A percentile compares a stretch with the other conserved stretches of the same genome.
Evolutionary conservation across 2,888 invertebrate species (phyloP).

Genomic region (Tetragonisca angustula): DNA sequence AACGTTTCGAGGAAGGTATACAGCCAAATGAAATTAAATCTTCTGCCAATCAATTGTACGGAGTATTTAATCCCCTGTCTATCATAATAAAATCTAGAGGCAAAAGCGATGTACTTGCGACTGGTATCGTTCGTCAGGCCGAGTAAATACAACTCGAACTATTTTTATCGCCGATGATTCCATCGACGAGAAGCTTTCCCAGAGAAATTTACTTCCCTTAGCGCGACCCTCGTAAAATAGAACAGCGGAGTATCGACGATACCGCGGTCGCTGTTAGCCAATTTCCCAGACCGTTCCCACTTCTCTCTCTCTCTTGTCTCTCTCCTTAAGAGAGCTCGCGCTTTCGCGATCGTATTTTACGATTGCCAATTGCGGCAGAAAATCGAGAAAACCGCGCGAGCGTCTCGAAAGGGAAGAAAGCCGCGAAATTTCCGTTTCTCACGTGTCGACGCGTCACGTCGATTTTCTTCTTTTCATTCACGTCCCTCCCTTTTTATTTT

Average conservation of each 20-base stretch:
- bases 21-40: neutral
- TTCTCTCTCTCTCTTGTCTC: neutral
- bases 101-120: neutral
- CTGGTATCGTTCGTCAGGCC: neutral
- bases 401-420: slow-evolving; percentile 10
- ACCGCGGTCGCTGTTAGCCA: slow-evolving; percentile 17
- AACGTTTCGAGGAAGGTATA: neutral
- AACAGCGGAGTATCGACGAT: neutral
- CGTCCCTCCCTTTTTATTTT: neutral
- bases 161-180: slow-evolving; percentile 32
- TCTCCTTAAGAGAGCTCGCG: neutral
- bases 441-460: slow-evolving; percentile 32
- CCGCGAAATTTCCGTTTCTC: slow-evolving; percentile 51
- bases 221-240: slow-evolving; percentile 48
- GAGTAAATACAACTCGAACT: slow-evolving; percentile 5
- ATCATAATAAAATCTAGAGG: neutral
- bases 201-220: slow-evolving; percentile 42
- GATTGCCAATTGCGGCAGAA: slow-evolving; percentile 54
- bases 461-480: neutral
- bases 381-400: slow-evolving; percentile 48
- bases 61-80: neutral
- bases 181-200: slow-evolving; percentile 36
- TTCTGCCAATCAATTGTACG: neutral
- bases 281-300: slow-evolving; percentile 39
- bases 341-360: slow-evolving; percentile 46